Percentiles rank a stretch among this genome's conserved stretches.
Evolutionary conservation across 2,113 vertebrate species (phyloP).

Genomic region (Condylura cristata): DNA sequence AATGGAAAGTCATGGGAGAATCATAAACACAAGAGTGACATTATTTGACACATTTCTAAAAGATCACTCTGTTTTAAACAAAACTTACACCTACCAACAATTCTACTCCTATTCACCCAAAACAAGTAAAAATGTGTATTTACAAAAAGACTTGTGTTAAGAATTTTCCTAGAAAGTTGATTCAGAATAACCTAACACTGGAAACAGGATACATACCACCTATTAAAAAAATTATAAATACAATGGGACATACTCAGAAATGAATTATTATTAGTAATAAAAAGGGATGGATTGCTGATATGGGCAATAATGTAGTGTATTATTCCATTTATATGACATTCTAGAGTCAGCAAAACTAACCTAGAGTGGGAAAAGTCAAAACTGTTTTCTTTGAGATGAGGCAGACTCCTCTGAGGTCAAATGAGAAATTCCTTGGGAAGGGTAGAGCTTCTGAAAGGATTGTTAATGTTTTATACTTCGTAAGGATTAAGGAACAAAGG

Average conservation of each 20-base stretch:
- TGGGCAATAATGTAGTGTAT: neutral
- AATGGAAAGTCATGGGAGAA: neutral
- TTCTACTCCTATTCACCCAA: neutral
- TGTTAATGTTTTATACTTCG: neutral
- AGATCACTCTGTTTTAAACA: slow-evolving; percentile 18
- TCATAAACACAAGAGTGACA: neutral
- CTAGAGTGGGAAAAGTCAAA: neutral
- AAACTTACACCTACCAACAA: neutral
- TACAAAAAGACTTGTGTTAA: neutral
- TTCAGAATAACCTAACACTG: neutral
- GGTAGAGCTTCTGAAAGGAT: neutral
- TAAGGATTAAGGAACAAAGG: neutral
- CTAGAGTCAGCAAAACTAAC: neutral
- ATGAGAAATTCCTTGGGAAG: neutral
- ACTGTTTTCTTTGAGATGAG: neutral
- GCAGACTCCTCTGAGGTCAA: neutral
- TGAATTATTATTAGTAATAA: neutral
- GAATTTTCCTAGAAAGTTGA: neutral
- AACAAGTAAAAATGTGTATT: neutral
- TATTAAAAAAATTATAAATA: neutral
- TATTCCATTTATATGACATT: neutral
- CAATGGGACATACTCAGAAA: neutral
- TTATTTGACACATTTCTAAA: slow-evolving; percentile 16
- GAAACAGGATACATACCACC: neutral
- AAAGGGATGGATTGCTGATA: neutral